A percentile compares a stretch with the other conserved stretches of the same genome.
Evolutionary conservation across 1,140 invertebrate genomes (phyloP).

Genomic region (Ctenoplectra terminalis): DNA sequence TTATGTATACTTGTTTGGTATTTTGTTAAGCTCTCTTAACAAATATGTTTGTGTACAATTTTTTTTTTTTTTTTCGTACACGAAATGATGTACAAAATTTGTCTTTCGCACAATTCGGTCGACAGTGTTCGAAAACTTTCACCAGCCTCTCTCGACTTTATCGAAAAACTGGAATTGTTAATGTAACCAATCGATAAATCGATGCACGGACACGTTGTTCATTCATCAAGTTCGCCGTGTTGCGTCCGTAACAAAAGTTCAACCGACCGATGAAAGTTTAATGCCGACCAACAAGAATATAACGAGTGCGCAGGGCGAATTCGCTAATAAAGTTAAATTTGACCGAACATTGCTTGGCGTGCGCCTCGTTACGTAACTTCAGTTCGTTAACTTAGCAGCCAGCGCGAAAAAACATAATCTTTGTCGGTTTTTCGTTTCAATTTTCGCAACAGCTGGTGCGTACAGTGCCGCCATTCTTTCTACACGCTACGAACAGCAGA

Average conservation of each 20-base stretch:
- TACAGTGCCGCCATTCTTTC: background rate
- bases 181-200: conserved; percentile 28
- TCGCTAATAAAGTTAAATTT: conserved; percentile 29
- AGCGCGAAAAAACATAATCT: background rate
- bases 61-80: background rate
- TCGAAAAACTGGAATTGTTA: background rate
- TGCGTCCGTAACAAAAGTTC: conserved; percentile 3
- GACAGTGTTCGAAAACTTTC: background rate
- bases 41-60: too few relatives aligned
- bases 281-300: background rate
- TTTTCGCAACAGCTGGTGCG: background rate
- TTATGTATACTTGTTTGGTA: too few relatives aligned
- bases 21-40: background rate
- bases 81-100: background rate
- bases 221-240: conserved; percentile 16
- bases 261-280: conserved; percentile 24
- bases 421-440: conserved; percentile 7
- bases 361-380: background rate
- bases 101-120: too few relatives aligned
- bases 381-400: conserved; percentile 12
- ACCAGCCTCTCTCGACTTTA: background rate
- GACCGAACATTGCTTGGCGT: background rate
- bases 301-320: background rate
- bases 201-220: background rate
- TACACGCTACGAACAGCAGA: background rate